Percentiles rank a stretch among this genome's conserved stretches.
Evolutionary conservation across 2,888 invertebrate genomes (phyloP).

Genomic region (Phengaris alcon): DNA sequence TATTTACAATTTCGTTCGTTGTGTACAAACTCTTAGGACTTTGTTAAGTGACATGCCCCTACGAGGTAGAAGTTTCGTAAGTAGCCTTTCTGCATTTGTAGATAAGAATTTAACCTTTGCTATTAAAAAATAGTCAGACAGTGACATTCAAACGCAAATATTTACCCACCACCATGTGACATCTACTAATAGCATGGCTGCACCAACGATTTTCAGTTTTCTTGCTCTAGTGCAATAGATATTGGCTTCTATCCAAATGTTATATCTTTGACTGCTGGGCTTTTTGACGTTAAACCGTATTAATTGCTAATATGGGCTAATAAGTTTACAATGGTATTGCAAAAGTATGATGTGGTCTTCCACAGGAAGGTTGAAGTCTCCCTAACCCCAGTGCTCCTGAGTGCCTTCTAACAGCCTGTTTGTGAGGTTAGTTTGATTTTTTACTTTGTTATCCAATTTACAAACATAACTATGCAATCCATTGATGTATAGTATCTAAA

Average conservation of each 20-base stretch:
- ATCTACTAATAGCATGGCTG: conserved; percentile 51
- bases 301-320: conserved; percentile 47
- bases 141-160: background rate
- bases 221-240: conserved; percentile 61
- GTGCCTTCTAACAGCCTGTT: conserved; percentile 75
- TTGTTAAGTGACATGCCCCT: conserved; percentile 68
- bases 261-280: conserved; percentile 68
- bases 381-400: conserved; percentile 70
- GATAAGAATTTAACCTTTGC: background rate
- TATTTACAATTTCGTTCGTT: conserved; percentile 29
- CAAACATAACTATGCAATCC: background rate
- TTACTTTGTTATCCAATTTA: conserved; percentile 13
- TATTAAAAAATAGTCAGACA: background rate
- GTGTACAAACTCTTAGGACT: conserved; percentile 31
- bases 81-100: conserved; percentile 45
- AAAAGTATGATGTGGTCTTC: conserved; percentile 63
- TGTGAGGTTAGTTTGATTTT: conserved; percentile 69
- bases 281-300: conserved; percentile 50
- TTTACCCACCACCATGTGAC: conserved; percentile 32
- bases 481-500: background rate
- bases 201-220: conserved; percentile 64
- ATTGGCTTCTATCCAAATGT: conserved; percentile 67
- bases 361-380: conserved; percentile 74
- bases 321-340: conserved; percentile 47
- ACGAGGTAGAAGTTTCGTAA: conserved; percentile 69